Conservation (phyloP, 2,797 vertebrate genomes). For the Pseudochaenichthys georgianus region DNA sequence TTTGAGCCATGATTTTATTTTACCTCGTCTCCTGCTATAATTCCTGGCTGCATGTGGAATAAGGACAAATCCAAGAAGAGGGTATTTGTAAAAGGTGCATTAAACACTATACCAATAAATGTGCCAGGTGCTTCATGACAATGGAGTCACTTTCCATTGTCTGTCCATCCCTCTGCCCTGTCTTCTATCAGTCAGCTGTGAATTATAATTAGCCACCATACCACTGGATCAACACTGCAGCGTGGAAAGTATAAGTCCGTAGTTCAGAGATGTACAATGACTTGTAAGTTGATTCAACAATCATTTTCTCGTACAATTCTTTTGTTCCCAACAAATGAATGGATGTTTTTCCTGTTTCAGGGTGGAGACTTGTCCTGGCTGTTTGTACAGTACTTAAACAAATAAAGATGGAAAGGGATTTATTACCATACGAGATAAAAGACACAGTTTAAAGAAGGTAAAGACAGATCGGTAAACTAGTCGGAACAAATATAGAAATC, state of each 20-base stretch:
- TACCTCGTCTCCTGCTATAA: conserved; percentile 99
- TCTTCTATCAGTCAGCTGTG: conserved; percentile 34
- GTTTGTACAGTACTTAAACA: background rate
- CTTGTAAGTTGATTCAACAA: background rate
- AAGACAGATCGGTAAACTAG: background rate
- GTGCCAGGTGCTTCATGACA: conserved; percentile 48
- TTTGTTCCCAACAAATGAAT: too few species aligned
- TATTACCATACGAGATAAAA: background rate
- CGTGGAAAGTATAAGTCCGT: background rate
- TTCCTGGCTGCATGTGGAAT: conserved; percentile 99
- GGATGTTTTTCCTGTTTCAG: too few species aligned
- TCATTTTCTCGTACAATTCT: background rate
- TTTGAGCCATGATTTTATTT: conserved; percentile 64
- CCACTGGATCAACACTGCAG: background rate
- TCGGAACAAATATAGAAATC: background rate
- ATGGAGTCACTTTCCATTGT: conserved; percentile 19
- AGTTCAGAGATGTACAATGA: background rate
- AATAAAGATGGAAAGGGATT: background rate
- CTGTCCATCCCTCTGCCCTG: conserved; percentile 1
- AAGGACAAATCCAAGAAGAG: conserved; percentile 85
- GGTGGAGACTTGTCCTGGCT: background rate
- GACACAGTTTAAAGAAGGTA: conserved; percentile 7
- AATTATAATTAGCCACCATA: conserved; percentile 36
- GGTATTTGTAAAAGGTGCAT: conserved; percentile 69
- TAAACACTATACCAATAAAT: conserved; percentile 42